Conservation (phyloP, 2,113 vertebrate genomes). For the Cariama cristata region DNA sequence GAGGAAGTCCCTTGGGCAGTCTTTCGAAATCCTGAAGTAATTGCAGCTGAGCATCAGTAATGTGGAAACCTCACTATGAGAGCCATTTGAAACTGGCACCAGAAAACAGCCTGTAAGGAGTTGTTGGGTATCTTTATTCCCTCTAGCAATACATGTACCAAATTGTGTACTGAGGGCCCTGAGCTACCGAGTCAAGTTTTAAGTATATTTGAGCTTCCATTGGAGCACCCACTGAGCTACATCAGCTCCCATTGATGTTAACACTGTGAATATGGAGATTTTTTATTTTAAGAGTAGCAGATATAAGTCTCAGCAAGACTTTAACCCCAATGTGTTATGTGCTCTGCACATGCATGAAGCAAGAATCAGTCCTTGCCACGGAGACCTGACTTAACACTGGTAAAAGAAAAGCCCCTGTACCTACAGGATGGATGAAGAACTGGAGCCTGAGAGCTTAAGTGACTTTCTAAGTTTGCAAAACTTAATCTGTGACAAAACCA, state of each 20-base stretch:
- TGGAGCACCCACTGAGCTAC: not conserved
- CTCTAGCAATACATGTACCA: rapidly evolving
- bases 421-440: not conserved
- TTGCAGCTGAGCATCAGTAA: not conserved
- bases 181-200: not conserved
- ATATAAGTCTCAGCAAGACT: not conserved
- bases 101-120: not conserved
- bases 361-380: not conserved
- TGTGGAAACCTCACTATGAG: not conserved
- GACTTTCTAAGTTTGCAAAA: not conserved
- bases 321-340: not conserved
- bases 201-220: rapidly evolving
- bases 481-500: not conserved
- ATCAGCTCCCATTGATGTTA: not conserved
- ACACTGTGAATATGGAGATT: not conserved
- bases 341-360: not conserved
- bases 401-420: not conserved
- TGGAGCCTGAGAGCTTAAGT: not conserved
- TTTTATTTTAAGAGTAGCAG: not conserved
- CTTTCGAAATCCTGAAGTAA: not conserved
- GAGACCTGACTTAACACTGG: rapidly evolving
- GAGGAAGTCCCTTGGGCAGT: rapidly evolving
- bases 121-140: not conserved
- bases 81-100: not conserved
- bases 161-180: not conserved